These are phyloP conservation scores for Planococcus citri DNA, from an alignment of 1,140 invertebrate genomes.

Conservation along the genomic window DNA sequence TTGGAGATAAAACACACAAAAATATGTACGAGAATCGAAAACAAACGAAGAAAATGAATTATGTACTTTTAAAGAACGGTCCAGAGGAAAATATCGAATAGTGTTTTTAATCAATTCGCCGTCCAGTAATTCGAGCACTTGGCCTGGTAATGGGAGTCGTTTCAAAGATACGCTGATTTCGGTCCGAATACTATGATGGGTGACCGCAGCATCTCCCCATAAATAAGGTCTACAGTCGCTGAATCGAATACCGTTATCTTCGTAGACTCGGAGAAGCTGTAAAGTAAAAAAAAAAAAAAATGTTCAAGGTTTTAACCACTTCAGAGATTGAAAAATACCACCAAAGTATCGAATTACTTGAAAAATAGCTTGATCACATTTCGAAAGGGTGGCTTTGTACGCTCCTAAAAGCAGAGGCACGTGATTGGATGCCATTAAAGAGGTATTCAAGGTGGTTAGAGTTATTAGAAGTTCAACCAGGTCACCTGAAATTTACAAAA, in stretches of 20 bases:
- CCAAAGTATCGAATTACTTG: slow-evolving; percentile 30
- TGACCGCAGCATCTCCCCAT: slow-evolving; percentile 61
- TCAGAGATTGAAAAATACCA: background rate
- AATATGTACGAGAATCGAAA: too few relatives aligned
- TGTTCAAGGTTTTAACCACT: too few relatives aligned
- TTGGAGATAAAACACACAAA: too few relatives aligned
- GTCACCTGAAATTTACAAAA: background rate
- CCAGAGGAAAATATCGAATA: slow-evolving; percentile 50
- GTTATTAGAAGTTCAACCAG: background rate
- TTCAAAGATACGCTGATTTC: slow-evolving; percentile 46
- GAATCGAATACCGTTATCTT: slow-evolving; percentile 44
- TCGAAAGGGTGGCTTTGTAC: slow-evolving; percentile 50
- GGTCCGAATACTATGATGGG: slow-evolving; percentile 53
- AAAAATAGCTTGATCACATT: slow-evolving; percentile 49
- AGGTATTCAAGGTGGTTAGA: background rate
- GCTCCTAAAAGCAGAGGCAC: slow-evolving; percentile 55
- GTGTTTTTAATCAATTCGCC: slow-evolving; percentile 48
- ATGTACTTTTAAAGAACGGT: slow-evolving; percentile 26
- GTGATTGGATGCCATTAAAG: slow-evolving; percentile 45
- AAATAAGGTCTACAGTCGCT: slow-evolving; percentile 60
- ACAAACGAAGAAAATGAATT: background rate
- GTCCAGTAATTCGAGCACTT: slow-evolving; percentile 57
- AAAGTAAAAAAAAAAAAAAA: slow-evolving; percentile 21
- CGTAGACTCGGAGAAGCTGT: slow-evolving; percentile 50
- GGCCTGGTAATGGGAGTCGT: slow-evolving; percentile 52